Conservation (phyloP, 2,113 vertebrate species). For the Salvelinus fontinalis region DNA sequence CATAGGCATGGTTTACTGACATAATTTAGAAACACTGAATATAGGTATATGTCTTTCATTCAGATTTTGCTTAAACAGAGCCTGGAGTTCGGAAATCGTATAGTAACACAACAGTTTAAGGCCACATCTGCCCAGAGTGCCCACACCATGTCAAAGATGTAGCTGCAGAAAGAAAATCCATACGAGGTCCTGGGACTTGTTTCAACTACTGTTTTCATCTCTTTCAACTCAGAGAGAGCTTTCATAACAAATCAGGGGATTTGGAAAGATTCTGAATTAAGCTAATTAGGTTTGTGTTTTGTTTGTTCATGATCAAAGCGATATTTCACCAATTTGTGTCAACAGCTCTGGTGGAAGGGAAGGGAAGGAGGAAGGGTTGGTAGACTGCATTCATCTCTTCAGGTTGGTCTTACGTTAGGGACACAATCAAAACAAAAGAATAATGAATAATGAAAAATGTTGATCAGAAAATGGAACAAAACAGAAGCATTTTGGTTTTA, state of each 20-base stretch:
- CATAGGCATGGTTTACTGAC: too few relatives aligned
- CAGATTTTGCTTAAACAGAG: background rate
- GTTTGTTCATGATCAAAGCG: constrained; percentile 76
- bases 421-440: constrained; percentile 70
- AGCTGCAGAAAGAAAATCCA: constrained; percentile 17
- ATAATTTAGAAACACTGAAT: background rate
- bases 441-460: constrained; percentile 59
- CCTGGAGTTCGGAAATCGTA: constrained; percentile 50
- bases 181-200: background rate
- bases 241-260: constrained; percentile 63
- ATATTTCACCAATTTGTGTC: constrained; percentile 78
- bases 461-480: constrained; percentile 63
- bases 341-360: constrained; percentile 50
- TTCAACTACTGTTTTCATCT: constrained; percentile 43
- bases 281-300: constrained; percentile 76
- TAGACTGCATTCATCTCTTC: constrained; percentile 63
- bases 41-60: too few relatives aligned
- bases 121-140: constrained; percentile 6
- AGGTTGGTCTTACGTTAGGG: constrained; percentile 62
- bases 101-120: background rate
- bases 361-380: constrained; percentile 60
- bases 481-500: constrained; percentile 53
- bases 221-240: constrained; percentile 27
- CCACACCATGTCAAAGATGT: background rate
- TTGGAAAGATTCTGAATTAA: constrained; percentile 71